Evolutionary conservation across 2,113 vertebrate species (phyloP).

Genomic region (Phrynosoma blainvillii): DNA sequence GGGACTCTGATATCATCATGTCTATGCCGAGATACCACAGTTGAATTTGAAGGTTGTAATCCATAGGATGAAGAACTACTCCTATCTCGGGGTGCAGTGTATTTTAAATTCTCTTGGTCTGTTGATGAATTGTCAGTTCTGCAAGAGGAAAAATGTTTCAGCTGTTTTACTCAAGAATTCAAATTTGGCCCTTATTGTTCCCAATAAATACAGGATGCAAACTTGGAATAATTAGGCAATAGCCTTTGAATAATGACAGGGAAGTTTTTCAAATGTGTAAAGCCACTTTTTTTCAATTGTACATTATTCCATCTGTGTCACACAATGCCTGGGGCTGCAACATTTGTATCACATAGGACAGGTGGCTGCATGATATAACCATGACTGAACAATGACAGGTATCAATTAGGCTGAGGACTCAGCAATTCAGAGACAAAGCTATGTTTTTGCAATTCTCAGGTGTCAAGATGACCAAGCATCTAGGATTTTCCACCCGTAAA

Average conservation of each 20-base stretch:
- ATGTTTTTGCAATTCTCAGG: not conserved
- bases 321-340: not conserved
- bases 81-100: constrained; percentile 87
- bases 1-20: constrained; percentile 89
- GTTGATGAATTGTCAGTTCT: constrained; percentile 94
- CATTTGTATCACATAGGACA: not conserved
- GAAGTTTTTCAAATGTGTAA: not conserved
- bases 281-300: not conserved
- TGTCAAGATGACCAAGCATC: not conserved
- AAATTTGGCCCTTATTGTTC: no score
- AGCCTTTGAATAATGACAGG: not conserved
- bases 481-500: not conserved
- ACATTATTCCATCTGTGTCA: not conserved
- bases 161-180: not conserved
- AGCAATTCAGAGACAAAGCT: not conserved
- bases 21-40: constrained; percentile 87
- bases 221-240: not conserved
- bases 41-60: constrained; percentile 86
- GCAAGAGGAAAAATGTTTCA: constrained; percentile 71
- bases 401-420: not conserved
- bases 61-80: constrained; percentile 87
- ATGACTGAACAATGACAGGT: not conserved
- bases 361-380: not conserved
- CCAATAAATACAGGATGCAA: not conserved
- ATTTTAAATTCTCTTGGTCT: constrained; percentile 94